Evolutionary conservation across 2,888 invertebrate genomes (phyloP).

Genomic region (Tanytarsus gracilentus): DNA sequence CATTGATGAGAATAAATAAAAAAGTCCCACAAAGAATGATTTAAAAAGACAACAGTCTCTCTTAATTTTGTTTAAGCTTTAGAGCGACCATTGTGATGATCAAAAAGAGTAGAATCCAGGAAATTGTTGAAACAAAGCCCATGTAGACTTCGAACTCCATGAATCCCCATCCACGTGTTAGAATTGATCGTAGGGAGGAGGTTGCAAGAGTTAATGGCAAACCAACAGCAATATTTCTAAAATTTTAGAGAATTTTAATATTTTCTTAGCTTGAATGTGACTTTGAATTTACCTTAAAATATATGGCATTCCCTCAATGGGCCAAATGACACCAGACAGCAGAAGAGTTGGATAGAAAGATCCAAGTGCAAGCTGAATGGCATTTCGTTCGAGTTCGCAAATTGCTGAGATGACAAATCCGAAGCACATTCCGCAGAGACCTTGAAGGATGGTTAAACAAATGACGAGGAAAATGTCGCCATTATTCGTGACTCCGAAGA

Average conservation of each 20-base stretch:
- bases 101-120: conserved; percentile 78
- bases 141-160: conserved; percentile 73
- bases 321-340: conserved; percentile 93
- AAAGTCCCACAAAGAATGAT: too few species aligned
- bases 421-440: conserved; percentile 92
- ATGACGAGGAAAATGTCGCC: conserved; percentile 81
- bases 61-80: conserved; percentile 69
- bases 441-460: conserved; percentile 77
- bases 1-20: too few species aligned
- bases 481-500: conserved; percentile 81
- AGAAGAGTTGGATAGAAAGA: conserved; percentile 91
- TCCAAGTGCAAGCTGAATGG: conserved; percentile 85
- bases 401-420: conserved; percentile 90
- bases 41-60: background rate
- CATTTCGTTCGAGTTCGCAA: conserved; percentile 84
- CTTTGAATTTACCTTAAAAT: conserved; percentile 54
- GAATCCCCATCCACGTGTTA: conserved; percentile 81
- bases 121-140: conserved; percentile 75
- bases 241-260: background rate
- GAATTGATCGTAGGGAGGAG: conserved; percentile 76
- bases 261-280: background rate
- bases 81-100: conserved; percentile 70
- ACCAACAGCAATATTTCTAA: conserved; percentile 64
- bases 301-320: conserved; percentile 89
- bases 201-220: conserved; percentile 87